A percentile compares a stretch with the other conserved stretches of the same genome.
Evolutionary conservation across 2,113 vertebrate species (phyloP).

Genomic region (Rhodinocichla rosea): DNA sequence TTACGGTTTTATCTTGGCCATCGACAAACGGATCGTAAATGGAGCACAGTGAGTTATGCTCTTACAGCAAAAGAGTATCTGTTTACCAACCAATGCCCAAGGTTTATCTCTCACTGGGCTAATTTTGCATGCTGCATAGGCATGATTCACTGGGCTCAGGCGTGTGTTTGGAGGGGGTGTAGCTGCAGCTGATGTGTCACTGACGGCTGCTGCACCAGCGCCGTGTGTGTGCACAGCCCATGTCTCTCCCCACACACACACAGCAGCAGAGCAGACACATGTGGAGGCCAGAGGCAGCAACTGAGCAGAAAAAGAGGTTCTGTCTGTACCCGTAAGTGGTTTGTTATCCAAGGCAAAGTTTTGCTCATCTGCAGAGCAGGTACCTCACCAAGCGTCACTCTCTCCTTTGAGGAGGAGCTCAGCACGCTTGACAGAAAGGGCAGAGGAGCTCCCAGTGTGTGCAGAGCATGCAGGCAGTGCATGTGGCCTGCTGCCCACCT

Average conservation of each 20-base stretch:
- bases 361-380: background rate
- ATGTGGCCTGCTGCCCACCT: background rate
- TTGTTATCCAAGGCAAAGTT: background rate
- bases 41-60: background rate
- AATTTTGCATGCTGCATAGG: background rate
- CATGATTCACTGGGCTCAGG: background rate
- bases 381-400: rapidly evolving
- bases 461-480: rapidly evolving
- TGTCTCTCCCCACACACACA: background rate
- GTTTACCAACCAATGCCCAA: background rate
- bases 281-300: background rate
- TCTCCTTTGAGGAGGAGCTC: background rate
- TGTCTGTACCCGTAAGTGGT: background rate
- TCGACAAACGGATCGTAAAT: background rate
- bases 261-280: background rate
- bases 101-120: background rate
- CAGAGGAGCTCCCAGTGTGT: background rate
- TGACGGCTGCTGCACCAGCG: slow-evolving; percentile 17
- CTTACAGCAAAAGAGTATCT: background rate
- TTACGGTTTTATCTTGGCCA: slow-evolving; percentile 22
- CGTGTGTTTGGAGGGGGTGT: background rate
- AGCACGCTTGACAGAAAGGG: background rate
- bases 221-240: background rate
- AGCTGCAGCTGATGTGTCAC: background rate
- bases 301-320: rapidly evolving